These are phyloP conservation scores for Eurosta solidaginis DNA, from an alignment of 1,140 invertebrate genomes.

Conservation along the genomic window DNA sequence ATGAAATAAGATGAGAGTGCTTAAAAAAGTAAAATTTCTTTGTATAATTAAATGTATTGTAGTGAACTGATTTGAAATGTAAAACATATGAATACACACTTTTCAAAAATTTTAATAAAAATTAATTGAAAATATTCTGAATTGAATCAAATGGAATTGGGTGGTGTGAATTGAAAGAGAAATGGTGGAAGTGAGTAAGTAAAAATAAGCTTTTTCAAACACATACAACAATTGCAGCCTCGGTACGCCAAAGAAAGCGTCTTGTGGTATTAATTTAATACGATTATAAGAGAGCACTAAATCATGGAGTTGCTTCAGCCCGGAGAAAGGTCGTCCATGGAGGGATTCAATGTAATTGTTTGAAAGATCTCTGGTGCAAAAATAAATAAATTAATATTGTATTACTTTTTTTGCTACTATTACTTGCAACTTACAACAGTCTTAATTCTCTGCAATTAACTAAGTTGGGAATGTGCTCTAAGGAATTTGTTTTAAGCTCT, in stretches of 20 bases:
- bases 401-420: background rate
- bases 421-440: slow-evolving; percentile 79
- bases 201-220: slow-evolving; percentile 6
- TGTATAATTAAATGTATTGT: no score
- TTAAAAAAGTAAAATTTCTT: background rate
- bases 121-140: no score
- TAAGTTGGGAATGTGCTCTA: slow-evolving; percentile 74
- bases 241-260: slow-evolving; percentile 79
- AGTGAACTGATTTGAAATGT: no score
- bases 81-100: no score
- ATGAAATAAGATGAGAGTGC: background rate
- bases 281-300: slow-evolving; percentile 83
- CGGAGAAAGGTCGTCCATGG: slow-evolving; percentile 71
- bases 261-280: slow-evolving; percentile 73
- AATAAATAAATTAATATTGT: slow-evolving; percentile 20
- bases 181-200: background rate
- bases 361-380: slow-evolving; percentile 81
- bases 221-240: slow-evolving; percentile 88
- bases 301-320: slow-evolving; percentile 78
- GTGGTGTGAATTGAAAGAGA: no score
- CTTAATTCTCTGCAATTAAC: slow-evolving; percentile 75
- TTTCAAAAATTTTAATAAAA: no score
- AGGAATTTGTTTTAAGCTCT: slow-evolving; percentile 81
- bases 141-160: no score
- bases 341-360: slow-evolving; percentile 79